Conservation (phyloP, 2,888 invertebrate genomes). For the Lycia hirtaria region DNA sequence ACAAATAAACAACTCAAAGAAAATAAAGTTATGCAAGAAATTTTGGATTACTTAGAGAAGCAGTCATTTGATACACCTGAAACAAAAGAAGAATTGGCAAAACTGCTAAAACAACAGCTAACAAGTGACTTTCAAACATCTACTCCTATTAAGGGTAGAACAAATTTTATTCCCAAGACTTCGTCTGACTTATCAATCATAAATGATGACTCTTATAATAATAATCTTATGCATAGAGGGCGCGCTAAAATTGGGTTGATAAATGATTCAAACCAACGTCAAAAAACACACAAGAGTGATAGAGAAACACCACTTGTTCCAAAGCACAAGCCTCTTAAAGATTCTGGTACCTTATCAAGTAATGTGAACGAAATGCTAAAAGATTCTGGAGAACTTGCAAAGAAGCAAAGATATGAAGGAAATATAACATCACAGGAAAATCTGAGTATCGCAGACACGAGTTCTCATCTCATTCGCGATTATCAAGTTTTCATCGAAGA, state of each 20-base stretch:
- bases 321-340: too few relatives aligned
- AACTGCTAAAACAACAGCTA: constrained; percentile 33
- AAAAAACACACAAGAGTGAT: background rate
- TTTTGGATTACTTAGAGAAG: constrained; percentile 31
- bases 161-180: constrained; percentile 27
- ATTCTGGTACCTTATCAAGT: too few relatives aligned
- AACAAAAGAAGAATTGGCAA: constrained; percentile 29
- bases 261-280: background rate
- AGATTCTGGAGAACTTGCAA: too few relatives aligned
- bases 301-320: too few relatives aligned
- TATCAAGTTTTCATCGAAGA: constrained; percentile 25
- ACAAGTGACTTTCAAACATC: constrained; percentile 36
- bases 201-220: background rate
- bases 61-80: constrained; percentile 23
- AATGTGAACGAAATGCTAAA: too few relatives aligned
- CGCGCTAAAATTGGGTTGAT: background rate
- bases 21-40: constrained; percentile 31
- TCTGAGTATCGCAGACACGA: background rate
- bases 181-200: constrained; percentile 4
- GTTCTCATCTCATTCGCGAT: background rate
- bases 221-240: background rate
- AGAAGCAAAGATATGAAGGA: too few relatives aligned
- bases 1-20: constrained; percentile 26
- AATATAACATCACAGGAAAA: background rate
- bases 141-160: constrained; percentile 37